These are phyloP conservation scores for Heliconius congener DNA, from an alignment of 1,140 invertebrate genomes.

Conservation along the genomic window DNA sequence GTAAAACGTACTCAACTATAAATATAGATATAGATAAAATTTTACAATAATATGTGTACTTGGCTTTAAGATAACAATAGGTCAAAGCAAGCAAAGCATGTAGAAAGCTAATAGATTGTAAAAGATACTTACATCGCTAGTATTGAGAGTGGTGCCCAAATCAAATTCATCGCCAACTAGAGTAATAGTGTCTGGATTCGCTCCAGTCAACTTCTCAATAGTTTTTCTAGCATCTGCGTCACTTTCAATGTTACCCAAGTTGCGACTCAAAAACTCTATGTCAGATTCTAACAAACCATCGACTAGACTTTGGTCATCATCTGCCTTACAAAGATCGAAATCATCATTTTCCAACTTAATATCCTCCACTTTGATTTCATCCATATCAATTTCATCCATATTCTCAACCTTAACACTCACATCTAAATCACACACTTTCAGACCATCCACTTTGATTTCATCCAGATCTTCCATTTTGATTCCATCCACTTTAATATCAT, in stretches of 20 bases:
- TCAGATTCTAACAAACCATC: slow-evolving; percentile 77
- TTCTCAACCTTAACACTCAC: slow-evolving; percentile 68
- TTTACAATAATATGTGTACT: too few species aligned
- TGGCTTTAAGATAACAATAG: too few species aligned
- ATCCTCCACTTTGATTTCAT: slow-evolving; percentile 71
- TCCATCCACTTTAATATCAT: slow-evolving; percentile 71
- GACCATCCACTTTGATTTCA: slow-evolving; percentile 65
- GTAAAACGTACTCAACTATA: too few species aligned
- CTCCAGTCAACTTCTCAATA: slow-evolving; percentile 77
- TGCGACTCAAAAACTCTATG: slow-evolving; percentile 78
- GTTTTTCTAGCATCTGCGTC: slow-evolving; percentile 79
- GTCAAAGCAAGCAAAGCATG: too few species aligned
- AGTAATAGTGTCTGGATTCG: slow-evolving; percentile 71
- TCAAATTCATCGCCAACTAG: slow-evolving; percentile 76
- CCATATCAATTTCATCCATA: slow-evolving; percentile 68
- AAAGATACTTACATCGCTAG: slow-evolving; percentile 62
- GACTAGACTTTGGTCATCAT: slow-evolving; percentile 70
- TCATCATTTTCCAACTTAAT: slow-evolving; percentile 73
- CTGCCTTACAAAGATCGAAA: slow-evolving; percentile 65
- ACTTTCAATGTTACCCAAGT: slow-evolving; percentile 79
- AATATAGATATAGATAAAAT: too few species aligned
- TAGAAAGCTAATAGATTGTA: not conserved
- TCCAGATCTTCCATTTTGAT: slow-evolving; percentile 73
- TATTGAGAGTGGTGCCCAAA: slow-evolving; percentile 72
- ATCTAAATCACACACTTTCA: slow-evolving; percentile 68